These are phyloP conservation scores for Prunella fulvescens DNA, from an alignment of 2,113 vertebrate genomes.

Conservation along the genomic window DNA sequence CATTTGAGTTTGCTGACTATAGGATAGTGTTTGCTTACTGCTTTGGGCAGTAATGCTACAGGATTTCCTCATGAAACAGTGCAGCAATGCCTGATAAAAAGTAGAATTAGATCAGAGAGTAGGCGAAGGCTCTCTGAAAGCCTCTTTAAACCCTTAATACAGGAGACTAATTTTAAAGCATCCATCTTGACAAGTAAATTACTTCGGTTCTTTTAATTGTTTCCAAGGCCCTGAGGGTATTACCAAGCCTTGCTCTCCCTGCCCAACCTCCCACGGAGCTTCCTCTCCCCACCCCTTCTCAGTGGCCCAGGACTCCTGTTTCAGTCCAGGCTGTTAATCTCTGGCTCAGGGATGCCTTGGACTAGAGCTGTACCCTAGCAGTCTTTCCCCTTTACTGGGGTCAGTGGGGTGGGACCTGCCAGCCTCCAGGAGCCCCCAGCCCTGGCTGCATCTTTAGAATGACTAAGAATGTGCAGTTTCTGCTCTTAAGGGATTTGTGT, in stretches of 20 bases:
- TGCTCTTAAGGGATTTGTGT: not conserved
- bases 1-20: not conserved
- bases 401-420: not conserved
- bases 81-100: not conserved
- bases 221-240: not conserved
- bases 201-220: not conserved
- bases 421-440: not conserved
- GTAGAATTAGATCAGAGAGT: not conserved
- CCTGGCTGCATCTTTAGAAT: not conserved
- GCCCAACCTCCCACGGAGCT: not conserved
- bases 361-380: not conserved
- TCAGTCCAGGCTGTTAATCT: not conserved
- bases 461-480: not conserved
- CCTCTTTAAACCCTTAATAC: not conserved
- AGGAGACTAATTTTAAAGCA: not conserved
- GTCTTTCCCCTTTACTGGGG: too few relatives aligned
- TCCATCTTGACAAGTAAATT: not conserved
- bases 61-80: not conserved
- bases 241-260: not conserved
- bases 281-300: accelerated
- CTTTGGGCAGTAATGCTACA: not conserved
- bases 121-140: not conserved
- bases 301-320: not conserved
- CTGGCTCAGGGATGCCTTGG: not conserved
- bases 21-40: not conserved